A percentile compares a stretch with the other conserved stretches of the same genome.
phyloP scores from a whole-genome alignment of 2,113 vertebrate genomes.

The western clawed frog (Xenopus tropicalis) region UCB_Xtro_10.0 CM004445.2:27496001-27496500 shows the following conservation, averaged over 20 bases:
- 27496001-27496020: constrained; percentile 56
- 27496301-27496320: constrained; percentile 44
- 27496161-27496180: constrained; percentile 30
- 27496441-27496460: constrained; percentile 55
- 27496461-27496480: constrained; percentile 59
- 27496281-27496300: constrained; percentile 53
- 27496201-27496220: constrained; percentile 56
- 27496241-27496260: constrained; percentile 59
- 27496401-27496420: constrained; percentile 58
- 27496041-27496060: constrained; percentile 61
- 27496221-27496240: constrained; percentile 56
- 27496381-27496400: constrained; percentile 53
- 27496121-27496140: constrained; percentile 50
- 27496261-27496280: constrained; percentile 55
- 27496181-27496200: constrained; percentile 29
- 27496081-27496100: constrained; percentile 67
- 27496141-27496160: constrained; percentile 41
- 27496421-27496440: constrained; percentile 56
- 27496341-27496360: neutral
- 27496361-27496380: constrained; percentile 40
- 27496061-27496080: constrained; percentile 65
- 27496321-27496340: too few relatives aligned
- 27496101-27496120: constrained; percentile 52
- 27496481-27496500: constrained; percentile 47
- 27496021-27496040: constrained; percentile 69